These are phyloP conservation scores for Takifugu ocellatus DNA, from an alignment of 2,797 vertebrate genomes.

Conservation along the genomic window DNA sequence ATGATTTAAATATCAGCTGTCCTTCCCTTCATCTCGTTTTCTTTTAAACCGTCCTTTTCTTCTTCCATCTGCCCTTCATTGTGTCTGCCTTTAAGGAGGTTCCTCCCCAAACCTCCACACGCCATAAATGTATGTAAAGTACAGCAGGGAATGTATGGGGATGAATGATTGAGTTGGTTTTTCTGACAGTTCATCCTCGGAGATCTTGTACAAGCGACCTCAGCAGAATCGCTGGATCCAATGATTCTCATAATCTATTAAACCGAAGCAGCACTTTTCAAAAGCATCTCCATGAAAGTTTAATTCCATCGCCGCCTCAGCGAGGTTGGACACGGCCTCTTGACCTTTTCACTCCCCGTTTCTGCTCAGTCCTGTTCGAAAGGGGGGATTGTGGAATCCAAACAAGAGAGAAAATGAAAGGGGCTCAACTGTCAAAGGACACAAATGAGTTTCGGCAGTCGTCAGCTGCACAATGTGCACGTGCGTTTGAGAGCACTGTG, in stretches of 20 bases:
- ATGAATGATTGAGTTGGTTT: constrained; percentile 42
- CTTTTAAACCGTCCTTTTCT: constrained; percentile 13
- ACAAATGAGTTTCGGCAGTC: constrained; percentile 28
- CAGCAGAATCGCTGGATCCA: constrained; percentile 44
- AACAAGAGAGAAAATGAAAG: constrained; percentile 17
- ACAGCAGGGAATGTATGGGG: constrained; percentile 16
- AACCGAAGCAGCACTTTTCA: constrained; percentile 40
- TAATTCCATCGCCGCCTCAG: constrained; percentile 32
- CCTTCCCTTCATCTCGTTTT: constrained; percentile 43
- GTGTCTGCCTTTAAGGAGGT: constrained; percentile 19
- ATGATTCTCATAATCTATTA: constrained; percentile 58
- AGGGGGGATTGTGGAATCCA: constrained; percentile 34
- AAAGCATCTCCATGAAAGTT: constrained; percentile 52
- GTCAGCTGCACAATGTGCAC: constrained; percentile 12
- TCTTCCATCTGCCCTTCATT: constrained; percentile 8
- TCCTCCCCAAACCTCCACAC: constrained; percentile 13
- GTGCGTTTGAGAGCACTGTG: constrained; percentile 1
- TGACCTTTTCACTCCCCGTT: constrained; percentile 57
- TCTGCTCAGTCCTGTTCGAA: constrained; percentile 24
- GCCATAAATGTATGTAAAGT: not conserved
- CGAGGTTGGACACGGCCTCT: constrained; percentile 35
- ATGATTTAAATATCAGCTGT: constrained; percentile 72
- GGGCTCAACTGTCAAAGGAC: constrained; percentile 38
- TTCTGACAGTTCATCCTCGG: constrained; percentile 41
- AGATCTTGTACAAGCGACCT: constrained; percentile 21